Percentiles rank a stretch among this genome's conserved stretches.
These are phyloP conservation scores for Drosophila dunni DNA, from an alignment of 1,140 invertebrate genomes.

Conservation along the genomic window DNA sequence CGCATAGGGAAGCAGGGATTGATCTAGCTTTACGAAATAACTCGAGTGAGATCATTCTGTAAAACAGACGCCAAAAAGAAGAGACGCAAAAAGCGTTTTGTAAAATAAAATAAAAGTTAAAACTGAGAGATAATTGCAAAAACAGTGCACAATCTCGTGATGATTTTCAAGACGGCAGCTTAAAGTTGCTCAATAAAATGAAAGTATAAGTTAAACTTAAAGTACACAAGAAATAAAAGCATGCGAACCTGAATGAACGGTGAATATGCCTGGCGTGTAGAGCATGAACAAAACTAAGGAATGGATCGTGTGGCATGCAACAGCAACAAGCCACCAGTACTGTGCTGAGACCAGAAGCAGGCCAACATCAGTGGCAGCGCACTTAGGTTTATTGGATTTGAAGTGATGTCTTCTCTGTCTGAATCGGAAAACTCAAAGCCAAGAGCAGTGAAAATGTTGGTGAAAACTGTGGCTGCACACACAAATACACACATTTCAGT, in stretches of 20 bases:
- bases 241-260: background rate
- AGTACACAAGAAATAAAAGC: background rate
- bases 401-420: conserved; percentile 46
- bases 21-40: no score
- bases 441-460: conserved; percentile 43
- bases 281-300: background rate
- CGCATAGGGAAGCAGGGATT: no score
- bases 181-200: no score
- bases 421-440: conserved; percentile 35
- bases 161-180: no score
- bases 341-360: background rate
- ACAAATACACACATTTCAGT: conserved; percentile 24
- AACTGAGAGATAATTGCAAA: no score
- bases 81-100: no score
- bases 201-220: no score
- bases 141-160: no score
- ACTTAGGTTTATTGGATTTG: conserved; percentile 79
- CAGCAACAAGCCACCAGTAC: conserved; percentile 20
- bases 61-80: no score
- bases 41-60: no score
- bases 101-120: no score
- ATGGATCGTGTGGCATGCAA: conserved; percentile 29
- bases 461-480: conserved; percentile 54
- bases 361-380: conserved; percentile 16
- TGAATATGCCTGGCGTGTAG: conserved; percentile 3